Evolutionary conservation across 2,888 invertebrate species (phyloP).

Genomic region (Chaitophorus viminalis): DNA sequence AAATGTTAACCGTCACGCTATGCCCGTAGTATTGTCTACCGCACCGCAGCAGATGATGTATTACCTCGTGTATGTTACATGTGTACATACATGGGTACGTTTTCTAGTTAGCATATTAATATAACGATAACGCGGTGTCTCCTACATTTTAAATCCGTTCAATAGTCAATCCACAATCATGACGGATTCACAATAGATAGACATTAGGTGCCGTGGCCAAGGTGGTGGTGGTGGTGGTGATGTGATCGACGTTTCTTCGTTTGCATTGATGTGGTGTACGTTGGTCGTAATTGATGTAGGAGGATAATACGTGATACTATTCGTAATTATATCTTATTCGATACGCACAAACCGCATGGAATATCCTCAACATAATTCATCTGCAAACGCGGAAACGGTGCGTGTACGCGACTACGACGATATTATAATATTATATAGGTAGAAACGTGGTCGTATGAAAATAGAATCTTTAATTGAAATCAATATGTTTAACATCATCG

Average conservation of each 20-base stretch:
- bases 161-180: background rate
- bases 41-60: too few species aligned
- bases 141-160: background rate
- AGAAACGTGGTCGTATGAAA: too few species aligned
- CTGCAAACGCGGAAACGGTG: slow-evolving; percentile 16
- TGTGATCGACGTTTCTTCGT: background rate
- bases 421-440: background rate
- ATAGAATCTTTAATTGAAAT: background rate
- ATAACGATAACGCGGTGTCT: background rate
- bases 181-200: too few species aligned
- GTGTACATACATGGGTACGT: background rate
- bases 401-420: background rate
- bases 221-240: background rate
- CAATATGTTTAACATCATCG: background rate
- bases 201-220: too few species aligned
- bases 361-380: background rate
- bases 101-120: background rate
- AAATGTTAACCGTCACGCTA: too few species aligned
- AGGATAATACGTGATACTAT: slow-evolving; percentile 36
- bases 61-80: too few species aligned
- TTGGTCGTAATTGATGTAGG: slow-evolving; percentile 2
- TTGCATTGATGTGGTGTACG: background rate
- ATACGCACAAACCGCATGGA: background rate
- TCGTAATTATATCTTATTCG: background rate
- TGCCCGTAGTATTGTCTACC: too few species aligned